Evolutionary conservation across 1,140 invertebrate species (phyloP), one percentile per base, ranked within the genome.

Genomic region (Dreissena polymorpha): DNA sequence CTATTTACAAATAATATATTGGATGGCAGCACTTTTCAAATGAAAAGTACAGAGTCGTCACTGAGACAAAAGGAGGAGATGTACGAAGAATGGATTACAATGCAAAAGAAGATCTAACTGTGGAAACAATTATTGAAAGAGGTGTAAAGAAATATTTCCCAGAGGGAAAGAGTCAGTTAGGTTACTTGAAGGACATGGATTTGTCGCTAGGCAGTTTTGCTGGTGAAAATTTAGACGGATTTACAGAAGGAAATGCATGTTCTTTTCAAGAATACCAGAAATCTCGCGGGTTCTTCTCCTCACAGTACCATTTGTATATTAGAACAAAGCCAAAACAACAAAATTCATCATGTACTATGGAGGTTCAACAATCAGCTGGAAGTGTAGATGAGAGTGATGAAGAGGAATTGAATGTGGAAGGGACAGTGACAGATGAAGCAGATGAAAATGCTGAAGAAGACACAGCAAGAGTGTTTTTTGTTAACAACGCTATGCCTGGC

Each of bases 71-170:
- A 27, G 13, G 21, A 13, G 64, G 64, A 21, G 64, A n/a, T 14
- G 13, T 18, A n/a, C 14, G 64, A 21, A 16, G 29, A 67, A 67
- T 67, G 14, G 64, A 67, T 13, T 67, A 67, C 21, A 67, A 67
- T 18, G 64, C 64, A 18, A n/a, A 67, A 13, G 64, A 67, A 67
- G 64, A 67, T 21, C 29, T 67, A 67, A 67, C 64, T n/a, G 64
- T 67, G 64, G 64, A 67, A 29, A 67, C 14, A 67, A 67, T 67
- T 13, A 67, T 67, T 67, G 21, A 67, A 67, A 67, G 64, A 3
- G 64, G 64, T 29, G 21, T 23, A 67, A 67, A 67, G 64, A 27
- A n/a, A 18, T 67, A 18, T 67, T 67, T 67, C 21, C 64, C 21
- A 14, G 23, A 67, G 64, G 64, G 64, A n/a, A 67, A 67, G 39